Conservation (phyloP, 2,113 vertebrate genomes). For the Gymnogyps californianus region DNA sequence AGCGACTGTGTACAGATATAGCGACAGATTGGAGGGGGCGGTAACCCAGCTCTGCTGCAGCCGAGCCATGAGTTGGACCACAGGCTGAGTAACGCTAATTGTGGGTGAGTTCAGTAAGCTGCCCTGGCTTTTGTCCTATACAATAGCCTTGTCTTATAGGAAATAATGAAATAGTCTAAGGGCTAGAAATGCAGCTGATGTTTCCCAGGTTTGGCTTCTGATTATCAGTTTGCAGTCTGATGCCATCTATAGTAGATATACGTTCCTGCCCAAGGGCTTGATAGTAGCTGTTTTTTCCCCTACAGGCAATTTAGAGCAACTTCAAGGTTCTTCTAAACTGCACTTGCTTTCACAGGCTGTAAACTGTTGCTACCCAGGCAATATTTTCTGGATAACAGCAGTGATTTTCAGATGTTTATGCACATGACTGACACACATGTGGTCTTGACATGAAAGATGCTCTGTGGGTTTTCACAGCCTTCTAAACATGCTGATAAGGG, state of each 20-base stretch:
- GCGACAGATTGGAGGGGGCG: neutral
- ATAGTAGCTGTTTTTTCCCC: neutral
- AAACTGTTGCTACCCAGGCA: neutral
- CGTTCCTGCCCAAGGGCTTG: neutral
- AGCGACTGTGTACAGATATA: fast-evolving
- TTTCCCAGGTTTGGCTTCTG: neutral
- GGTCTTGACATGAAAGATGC: neutral
- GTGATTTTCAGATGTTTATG: neutral
- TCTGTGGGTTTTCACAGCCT: neutral
- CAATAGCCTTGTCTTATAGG: neutral
- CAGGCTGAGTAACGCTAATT: neutral
- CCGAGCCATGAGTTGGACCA: neutral
- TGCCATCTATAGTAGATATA: neutral
- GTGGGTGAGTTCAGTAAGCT: neutral
- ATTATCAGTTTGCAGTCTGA: neutral
- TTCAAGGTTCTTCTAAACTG: neutral
- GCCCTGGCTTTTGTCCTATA: neutral
- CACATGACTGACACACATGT: neutral
- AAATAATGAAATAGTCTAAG: neutral
- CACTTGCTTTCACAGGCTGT: neutral
- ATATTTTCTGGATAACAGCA: neutral
- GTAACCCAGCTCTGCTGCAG: neutral
- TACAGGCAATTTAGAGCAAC: neutral
- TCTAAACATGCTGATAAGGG: neutral
- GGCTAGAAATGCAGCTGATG: neutral